Percentiles rank a stretch among this genome's conserved stretches.
These are phyloP conservation scores for Erithacus rubecula DNA, from an alignment of 2,797 vertebrate genomes.

Conservation along the genomic window DNA sequence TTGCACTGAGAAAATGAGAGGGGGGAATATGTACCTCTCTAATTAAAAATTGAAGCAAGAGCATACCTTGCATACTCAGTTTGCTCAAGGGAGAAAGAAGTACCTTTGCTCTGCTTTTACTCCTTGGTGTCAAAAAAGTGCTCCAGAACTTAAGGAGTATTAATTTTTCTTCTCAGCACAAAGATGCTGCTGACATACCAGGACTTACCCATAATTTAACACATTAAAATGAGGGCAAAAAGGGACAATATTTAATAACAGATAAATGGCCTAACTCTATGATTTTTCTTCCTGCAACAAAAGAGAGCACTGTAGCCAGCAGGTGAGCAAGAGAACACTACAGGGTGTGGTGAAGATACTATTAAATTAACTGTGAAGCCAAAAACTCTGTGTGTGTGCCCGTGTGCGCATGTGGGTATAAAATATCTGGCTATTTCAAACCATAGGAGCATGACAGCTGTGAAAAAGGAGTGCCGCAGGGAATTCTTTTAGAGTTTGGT, in stretches of 20 bases:
- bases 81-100: background rate
- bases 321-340: conserved; percentile 81
- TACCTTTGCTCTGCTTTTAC: conserved; percentile 50
- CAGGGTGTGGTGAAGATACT: conserved; percentile 85
- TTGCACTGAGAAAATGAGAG: conserved; percentile 60
- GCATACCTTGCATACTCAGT: background rate
- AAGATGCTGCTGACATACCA: conserved; percentile 15
- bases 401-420: background rate
- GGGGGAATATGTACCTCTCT: conserved; percentile 41
- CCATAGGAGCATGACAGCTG: conserved; percentile 91
- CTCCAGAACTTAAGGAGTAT: conserved; percentile 32
- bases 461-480: conserved; percentile 92
- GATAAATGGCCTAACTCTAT: conserved; percentile 32
- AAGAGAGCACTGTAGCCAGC: conserved; percentile 76
- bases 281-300: conserved; percentile 62
- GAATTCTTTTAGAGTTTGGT: conserved; percentile 86
- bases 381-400: conserved; percentile 43
- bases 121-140: conserved; percentile 34
- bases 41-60: conserved; percentile 69
- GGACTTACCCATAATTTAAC: conserved; percentile 45
- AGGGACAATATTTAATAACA: conserved; percentile 32
- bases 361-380: conserved; percentile 89
- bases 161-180: conserved; percentile 49
- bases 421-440: conserved; percentile 78
- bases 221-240: conserved; percentile 5